Conservation (phyloP, 2,113 vertebrate genomes). For the Labeo catla region DNA sequence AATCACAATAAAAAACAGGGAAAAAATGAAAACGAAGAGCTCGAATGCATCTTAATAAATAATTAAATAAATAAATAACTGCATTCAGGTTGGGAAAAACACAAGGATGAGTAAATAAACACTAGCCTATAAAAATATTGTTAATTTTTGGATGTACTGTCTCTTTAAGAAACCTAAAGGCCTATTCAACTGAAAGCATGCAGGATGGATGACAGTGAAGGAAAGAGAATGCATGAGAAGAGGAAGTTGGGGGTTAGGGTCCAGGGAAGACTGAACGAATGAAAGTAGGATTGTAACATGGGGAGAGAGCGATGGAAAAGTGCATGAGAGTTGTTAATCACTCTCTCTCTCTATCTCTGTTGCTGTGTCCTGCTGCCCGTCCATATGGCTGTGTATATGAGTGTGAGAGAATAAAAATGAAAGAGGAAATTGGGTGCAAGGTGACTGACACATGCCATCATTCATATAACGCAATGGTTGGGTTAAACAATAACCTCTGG, state of each 20-base stretch:
- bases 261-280: background rate
- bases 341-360: constrained; percentile 46
- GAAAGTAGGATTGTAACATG: constrained; percentile 4
- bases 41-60: background rate
- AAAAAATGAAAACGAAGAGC: background rate
- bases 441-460: constrained; percentile 13
- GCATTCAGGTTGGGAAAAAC: background rate
- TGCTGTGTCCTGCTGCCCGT: constrained; percentile 53
- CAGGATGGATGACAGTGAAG: background rate
- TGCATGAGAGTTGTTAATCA: constrained; percentile 45
- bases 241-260: constrained; percentile 5
- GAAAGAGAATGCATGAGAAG: background rate
- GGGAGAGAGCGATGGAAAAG: constrained; percentile 18
- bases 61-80: background rate
- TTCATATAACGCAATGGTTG: background rate
- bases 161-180: background rate
- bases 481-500: constrained; percentile 18
- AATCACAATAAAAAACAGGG: background rate
- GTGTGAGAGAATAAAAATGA: constrained; percentile 3
- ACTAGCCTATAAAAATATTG: background rate
- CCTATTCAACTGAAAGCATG: background rate
- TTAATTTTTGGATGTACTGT: background rate
- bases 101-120: background rate
- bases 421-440: constrained; percentile 5
- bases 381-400: constrained; percentile 50